Base-by-base conservation (phyloP, 1,140 invertebrate species). In the Heterodera carotae region DNA sequence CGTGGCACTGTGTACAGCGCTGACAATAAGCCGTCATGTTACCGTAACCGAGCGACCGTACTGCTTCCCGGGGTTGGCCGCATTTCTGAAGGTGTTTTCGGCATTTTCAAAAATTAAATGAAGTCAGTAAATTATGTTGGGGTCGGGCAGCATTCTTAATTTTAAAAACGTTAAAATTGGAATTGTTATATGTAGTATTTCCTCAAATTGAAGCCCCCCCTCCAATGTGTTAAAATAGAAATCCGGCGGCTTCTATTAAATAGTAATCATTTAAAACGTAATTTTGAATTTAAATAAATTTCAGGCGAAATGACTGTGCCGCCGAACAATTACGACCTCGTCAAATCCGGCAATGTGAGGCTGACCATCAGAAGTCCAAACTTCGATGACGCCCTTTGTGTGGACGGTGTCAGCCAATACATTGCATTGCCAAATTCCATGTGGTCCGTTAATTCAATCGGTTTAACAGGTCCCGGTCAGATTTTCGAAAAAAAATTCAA, bases 341-440 rank as follows among this genome's bases (percentile, higher is more conserved):
- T 84, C 7, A 79, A 83, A 60, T 66, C 80, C 27, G 84, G 82
- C 10, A 75, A 64, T 33, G 53, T 83, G 34, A 69, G 59, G 31
- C 68, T 83, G 59, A 83, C 82, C 2, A 70, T 83, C 10, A 66
- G 67, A 25, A 72, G 76, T 25, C 60, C 76, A 22, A 79, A 84
- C 56, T 83, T 83, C 66, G 76, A 83, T 36, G 72, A 82, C 36
- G 69, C 84, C 27, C 25, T 83, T 15, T 83, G 82, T 66, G 53
- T 78, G 33, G 72, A 85, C 73, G 82, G 82, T 5, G 62, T 48
- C 43, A 82, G 79, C 59, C 84, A 83, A 66, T 83, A 83, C 72
- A 27, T 85, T 29, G 82, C 78, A 6, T 43, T 83, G 64, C 82
- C 82, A 18, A 75, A 79, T 70, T 56, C 39, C 25, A 83, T 82